Conservation (phyloP, 1,140 invertebrate genomes). For the Diuraphis noxia region DNA sequence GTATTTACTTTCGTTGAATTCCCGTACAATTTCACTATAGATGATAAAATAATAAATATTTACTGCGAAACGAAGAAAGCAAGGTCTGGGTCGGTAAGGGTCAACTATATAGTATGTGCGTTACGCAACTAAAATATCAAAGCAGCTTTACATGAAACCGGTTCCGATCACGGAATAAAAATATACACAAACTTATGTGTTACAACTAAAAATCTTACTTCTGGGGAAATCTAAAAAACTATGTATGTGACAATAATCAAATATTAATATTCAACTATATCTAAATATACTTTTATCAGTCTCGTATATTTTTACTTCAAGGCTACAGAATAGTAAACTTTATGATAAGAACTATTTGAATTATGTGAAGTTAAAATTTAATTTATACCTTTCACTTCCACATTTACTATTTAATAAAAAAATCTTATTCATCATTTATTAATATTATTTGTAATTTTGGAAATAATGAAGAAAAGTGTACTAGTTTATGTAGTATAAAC, state of each 20-base stretch:
- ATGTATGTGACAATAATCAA: not conserved
- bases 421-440: not conserved
- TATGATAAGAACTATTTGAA: not conserved
- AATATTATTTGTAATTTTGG: not conserved
- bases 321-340: not conserved
- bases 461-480: not conserved
- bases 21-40: not conserved
- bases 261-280: not conserved
- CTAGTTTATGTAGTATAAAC: no score
- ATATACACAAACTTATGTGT: not conserved
- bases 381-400: not conserved
- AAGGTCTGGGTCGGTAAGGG: conserved; percentile 35
- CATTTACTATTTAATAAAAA: not conserved
- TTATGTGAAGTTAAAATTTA: not conserved
- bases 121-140: not conserved
- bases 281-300: not conserved
- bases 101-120: not conserved
- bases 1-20: not conserved
- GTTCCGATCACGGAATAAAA: not conserved
- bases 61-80: conserved; percentile 8
- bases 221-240: not conserved
- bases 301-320: not conserved
- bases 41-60: not conserved
- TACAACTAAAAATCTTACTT: not conserved
- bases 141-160: not conserved